phyloP scores from a whole-genome alignment of 2,888 invertebrate species.

The Morpho deidamia region DNA sequence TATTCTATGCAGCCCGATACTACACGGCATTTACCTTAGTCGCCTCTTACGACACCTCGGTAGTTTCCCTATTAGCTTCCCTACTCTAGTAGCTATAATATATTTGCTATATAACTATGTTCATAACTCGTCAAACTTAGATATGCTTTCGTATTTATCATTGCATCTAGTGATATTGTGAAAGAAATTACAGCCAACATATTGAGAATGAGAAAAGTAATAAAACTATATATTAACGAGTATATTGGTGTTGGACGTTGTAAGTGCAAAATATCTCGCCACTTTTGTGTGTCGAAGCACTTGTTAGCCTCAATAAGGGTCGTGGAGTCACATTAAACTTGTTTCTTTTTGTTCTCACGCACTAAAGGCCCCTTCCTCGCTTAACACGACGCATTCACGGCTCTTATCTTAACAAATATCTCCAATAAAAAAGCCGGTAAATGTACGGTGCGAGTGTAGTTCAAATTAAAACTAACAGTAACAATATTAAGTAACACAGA shows the following conservation, averaged over 20 bases:
- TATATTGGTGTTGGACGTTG: slow-evolving; percentile 8
- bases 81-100: too few relatives aligned
- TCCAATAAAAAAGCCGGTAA: slow-evolving; percentile 1
- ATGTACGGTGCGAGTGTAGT: neutral
- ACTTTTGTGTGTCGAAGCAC: slow-evolving; percentile 22
- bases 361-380: slow-evolving; percentile 11
- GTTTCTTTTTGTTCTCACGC: slow-evolving; percentile 24
- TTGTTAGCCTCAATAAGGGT: slow-evolving; percentile 24
- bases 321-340: slow-evolving; percentile 19
- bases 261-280: slow-evolving; percentile 13
- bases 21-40: too few relatives aligned
- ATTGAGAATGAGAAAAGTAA: too few relatives aligned
- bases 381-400: slow-evolving; percentile 11
- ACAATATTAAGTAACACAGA: neutral
- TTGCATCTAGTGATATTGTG: too few relatives aligned
- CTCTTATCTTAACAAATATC: slow-evolving; percentile 15
- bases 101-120: too few relatives aligned
- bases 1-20: too few relatives aligned
- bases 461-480: neutral
- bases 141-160: too few relatives aligned
- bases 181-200: too few relatives aligned
- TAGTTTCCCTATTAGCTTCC: too few relatives aligned
- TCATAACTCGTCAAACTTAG: too few relatives aligned
- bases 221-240: too few relatives aligned
- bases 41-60: too few relatives aligned